Evolutionary conservation across 2,888 invertebrate species (phyloP).

Genomic region (Sminthurinus aureus): DNA sequence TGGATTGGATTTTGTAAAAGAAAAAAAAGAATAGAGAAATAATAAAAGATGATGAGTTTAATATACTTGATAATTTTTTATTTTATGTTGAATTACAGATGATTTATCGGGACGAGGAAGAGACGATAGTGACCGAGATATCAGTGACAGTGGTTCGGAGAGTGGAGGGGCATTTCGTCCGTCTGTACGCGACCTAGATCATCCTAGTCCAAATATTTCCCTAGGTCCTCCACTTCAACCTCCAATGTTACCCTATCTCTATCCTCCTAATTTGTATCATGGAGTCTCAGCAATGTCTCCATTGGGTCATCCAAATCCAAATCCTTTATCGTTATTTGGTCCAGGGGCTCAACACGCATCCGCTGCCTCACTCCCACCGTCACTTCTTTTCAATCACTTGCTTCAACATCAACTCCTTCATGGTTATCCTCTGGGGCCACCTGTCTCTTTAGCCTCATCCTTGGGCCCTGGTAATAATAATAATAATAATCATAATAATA

Average conservation of each 20-base stretch:
- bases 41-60: background rate
- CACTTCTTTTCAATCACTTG: conserved; percentile 61
- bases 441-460: conserved; percentile 66
- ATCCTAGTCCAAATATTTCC: conserved; percentile 90
- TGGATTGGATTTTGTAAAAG: background rate
- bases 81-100: conserved; percentile 12
- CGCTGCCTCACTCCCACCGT: conserved; percentile 62
- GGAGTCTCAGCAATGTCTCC: conserved; percentile 64
- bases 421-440: conserved; percentile 60
- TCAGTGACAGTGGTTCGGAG: conserved; percentile 63
- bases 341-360: conserved; percentile 65
- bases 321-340: conserved; percentile 75
- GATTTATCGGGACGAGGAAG: conserved; percentile 56
- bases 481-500: too few species aligned
- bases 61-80: background rate
- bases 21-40: background rate
- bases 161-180: conserved; percentile 61
- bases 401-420: conserved; percentile 60
- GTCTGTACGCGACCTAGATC: conserved; percentile 64
- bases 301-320: conserved; percentile 65
- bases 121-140: conserved; percentile 62
- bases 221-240: conserved; percentile 94
- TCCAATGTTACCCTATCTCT: conserved; percentile 89
- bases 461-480: conserved; percentile 59
- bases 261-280: conserved; percentile 83